Base-by-base conservation (phyloP, 1,140 invertebrate species). In the Sycobia sp. region DNA sequence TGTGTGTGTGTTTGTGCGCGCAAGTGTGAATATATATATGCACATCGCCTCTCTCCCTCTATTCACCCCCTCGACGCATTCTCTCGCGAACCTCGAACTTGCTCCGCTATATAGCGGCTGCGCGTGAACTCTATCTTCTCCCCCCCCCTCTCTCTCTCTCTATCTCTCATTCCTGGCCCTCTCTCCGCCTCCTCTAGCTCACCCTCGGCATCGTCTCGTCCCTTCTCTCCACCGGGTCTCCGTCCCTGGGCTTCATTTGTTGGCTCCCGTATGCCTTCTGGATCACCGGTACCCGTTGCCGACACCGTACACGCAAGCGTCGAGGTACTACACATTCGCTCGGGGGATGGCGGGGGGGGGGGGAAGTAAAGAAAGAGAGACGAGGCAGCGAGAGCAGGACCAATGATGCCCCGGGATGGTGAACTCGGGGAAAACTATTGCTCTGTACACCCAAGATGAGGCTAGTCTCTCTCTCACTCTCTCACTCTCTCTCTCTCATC, bases 351-450 rank as follows among this genome's bases (percentile, higher is more conserved):
- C 60, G 51, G 62, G 55, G 50, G 47, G 54, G 67, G 59, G 59
- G 62, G 67, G 62, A 55, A 68, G 65, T 20, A 32, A 36, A 14
- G 62, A 27, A 18, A 55, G 53, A 38, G 44, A 25, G 49, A n/a
- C 27, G 54, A 49, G 13, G 46, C 25, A 23, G 53, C n/a, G n/a
- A 66, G 59, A 62, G 36, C 54, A 51, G 65, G 65, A 63, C 59
- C 62, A 65, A 69, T 67, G 68, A 77, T 73, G 72, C 72, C 70
- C 72, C 67, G 65, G 71, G 70, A 70, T n/a, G 70, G 68, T 73
- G 67, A 74, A 73, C 70, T 73, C 66, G 59, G 57, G 64, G 66
- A 71, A 72, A 74, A 76, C 71, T 73, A 76, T 74, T 76, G 74
- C 67, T 62, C 65, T 13, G 16, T 14, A 36, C 29, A 1, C 27